These are phyloP conservation scores for Hirtodrosophila confusa DNA, from an alignment of 2,888 invertebrate species.

Conservation along the genomic window DNA sequence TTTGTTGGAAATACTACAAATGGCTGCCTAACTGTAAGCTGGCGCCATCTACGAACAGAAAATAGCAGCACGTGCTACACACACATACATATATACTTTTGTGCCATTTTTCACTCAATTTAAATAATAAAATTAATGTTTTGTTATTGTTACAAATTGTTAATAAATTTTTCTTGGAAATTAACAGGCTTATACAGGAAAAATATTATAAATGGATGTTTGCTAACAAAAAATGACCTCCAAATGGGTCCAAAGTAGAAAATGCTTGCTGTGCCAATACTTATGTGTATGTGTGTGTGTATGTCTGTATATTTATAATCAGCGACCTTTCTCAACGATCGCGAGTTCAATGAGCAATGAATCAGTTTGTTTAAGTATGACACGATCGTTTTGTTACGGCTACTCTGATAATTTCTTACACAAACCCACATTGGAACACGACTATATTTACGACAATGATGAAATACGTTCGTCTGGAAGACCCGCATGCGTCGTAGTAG, in stretches of 20 bases:
- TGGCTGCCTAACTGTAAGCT: conserved; percentile 35
- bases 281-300: no score
- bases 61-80: conserved; percentile 28
- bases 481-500: conserved; percentile 50
- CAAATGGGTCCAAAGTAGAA: no score
- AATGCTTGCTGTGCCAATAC: no score
- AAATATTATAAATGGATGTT: no score
- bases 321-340: conserved; percentile 51
- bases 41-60: conserved; percentile 38
- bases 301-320: conserved; percentile 1
- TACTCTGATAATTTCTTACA: conserved; percentile 33
- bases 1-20: conserved; percentile 27
- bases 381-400: conserved; percentile 39
- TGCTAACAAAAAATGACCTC: no score
- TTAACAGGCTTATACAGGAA: no score
- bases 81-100: no score
- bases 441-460: conserved; percentile 58
- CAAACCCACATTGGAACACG: conserved; percentile 12
- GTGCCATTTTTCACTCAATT: no score
- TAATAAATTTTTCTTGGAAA: no score
- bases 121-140: no score
- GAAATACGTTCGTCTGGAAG: conserved; percentile 48
- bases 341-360: conserved; percentile 41
- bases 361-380: conserved; percentile 32
- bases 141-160: no score